Base-by-base conservation (phyloP, 1,140 invertebrate genomes). In the Chionoecetes opilio region DNA sequence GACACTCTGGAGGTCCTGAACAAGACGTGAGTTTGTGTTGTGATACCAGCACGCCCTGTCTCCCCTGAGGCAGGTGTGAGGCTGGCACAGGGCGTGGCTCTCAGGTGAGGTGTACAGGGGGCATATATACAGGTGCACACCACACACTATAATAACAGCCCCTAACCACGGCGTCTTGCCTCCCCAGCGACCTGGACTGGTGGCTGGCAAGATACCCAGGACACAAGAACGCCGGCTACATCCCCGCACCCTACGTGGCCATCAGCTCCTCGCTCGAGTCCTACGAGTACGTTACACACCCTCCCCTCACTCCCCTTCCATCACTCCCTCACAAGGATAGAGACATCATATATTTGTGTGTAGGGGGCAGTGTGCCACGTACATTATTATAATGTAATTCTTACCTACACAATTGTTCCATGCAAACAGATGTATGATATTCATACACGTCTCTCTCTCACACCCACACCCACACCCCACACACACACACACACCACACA, bases 171-270 rank as follows among this genome's bases (percentile, higher is more conserved):
- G 38, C 14, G n/a, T n/a, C 37, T 26, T 90, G 53, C 34, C 38
- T 37, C 41, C 29, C n/a, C 89, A 91, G 89, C 3, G 89, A 91
- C 31, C 9, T 9, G 26, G 89, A 91, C 3, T 91, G 89, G 89
- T 91, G 89, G 89, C 46, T 75, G 46, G 89, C 89, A 3, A 31
- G 89, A 14, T 31, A 75, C 21, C 32, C 34, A 0, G 11, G 29
- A 3, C 32, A 9, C 0, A 17, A 1, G 2, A 3, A 21, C 17
- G 89, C 35, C 32, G 89, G 89, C 29, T 91, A 34, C 89, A 75
- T 91, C n/a, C 89, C 89, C 53, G 89, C 75, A 6, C 46, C 89
- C 3, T 91, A 75, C 46, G 63, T 91, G 31, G 89, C 89, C 3
- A 26, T 38, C 11, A 35, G 46, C 89, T 91, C 89, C 46, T 91